These are phyloP conservation scores for Notothenia rossii DNA, from an alignment of 2,113 vertebrate genomes.

Conservation along the genomic window DNA sequence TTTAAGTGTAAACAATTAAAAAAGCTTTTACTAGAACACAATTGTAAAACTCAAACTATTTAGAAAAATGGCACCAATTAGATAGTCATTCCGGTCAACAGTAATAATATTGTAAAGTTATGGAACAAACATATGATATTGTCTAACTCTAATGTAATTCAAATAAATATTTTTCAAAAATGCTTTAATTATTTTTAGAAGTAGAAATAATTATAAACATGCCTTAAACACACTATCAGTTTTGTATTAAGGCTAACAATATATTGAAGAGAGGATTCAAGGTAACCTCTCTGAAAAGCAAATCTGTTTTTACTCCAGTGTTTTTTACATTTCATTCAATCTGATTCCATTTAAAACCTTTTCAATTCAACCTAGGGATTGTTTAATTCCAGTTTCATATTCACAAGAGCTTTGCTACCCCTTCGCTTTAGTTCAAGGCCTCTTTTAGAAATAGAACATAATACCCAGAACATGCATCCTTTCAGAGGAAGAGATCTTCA, in stretches of 20 bases:
- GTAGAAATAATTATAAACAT: not conserved
- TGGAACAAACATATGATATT: not conserved
- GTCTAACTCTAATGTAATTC: not conserved
- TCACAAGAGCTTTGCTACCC: constrained; percentile 47
- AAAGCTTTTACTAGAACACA: not conserved
- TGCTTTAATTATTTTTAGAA: constrained; percentile 13
- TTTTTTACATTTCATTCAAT: constrained; percentile 22
- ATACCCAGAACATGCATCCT: constrained; percentile 47
- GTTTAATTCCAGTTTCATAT: constrained; percentile 47
- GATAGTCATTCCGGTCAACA: not conserved
- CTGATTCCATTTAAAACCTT: constrained; percentile 38
- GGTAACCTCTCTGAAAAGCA: constrained; percentile 1
- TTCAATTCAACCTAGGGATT: constrained; percentile 45
- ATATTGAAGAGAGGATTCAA: constrained; percentile 4
- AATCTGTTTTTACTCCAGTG: constrained; percentile 11
- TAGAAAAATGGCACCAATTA: not conserved
- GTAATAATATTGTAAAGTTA: not conserved
- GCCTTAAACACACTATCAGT: not conserved
- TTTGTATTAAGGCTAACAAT: not conserved
- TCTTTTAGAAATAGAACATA: constrained; percentile 59
- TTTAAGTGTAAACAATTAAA: constrained; percentile 1
- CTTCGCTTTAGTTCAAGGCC: constrained; percentile 44
- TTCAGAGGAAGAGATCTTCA: constrained; percentile 48
- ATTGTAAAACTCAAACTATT: not conserved
- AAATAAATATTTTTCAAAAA: not conserved